Base-by-base conservation (phyloP, 2,888 invertebrate genomes). In the Synergus gifuensis region DNA sequence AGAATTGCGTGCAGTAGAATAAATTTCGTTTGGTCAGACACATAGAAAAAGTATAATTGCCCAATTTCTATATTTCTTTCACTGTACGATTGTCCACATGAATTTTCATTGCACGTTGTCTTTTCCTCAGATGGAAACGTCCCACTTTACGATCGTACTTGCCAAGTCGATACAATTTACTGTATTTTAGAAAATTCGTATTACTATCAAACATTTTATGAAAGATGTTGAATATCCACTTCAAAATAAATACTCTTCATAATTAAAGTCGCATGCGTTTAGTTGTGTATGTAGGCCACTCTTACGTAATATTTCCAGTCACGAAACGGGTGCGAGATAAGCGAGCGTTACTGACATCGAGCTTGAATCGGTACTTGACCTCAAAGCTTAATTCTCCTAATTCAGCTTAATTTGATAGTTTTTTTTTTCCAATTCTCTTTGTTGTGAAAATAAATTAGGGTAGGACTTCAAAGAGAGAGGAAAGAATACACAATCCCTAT, bases 1-100 rank as follows among this genome's bases (percentile, higher is more conserved):
- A 64, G 80, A 44, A 66, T 64, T 44, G 67, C 67, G 67, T 67
- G 44, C 67, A 67, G 67, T 67, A 44, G 67, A 67, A 67, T 67
- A 67, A 67, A 67, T 44, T 67, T 46, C 5, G 22, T 67, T 67
- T 67, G 67, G 67, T 46, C 67, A 67, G 67, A 22, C 67, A 22
- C 4, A 2, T 12, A 66, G 67, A 66, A 67, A 67, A 67, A 44
- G 44, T 67, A 67, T 22, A 67, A 67, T 67, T 67, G 67, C 22
- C 67, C 67, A 67, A 67, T 67, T 44, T 67, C 67, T 67, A 42
- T 67, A 67, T 67, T 67, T 67, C 67, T 67, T 67, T 67, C 44
- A 46, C 67, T 44, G 22, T 67, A 67, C 44, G 22, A 44, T 11
- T 67, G 67, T 67, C 67, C 67, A 44, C 67, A 67, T 67, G 67